These are phyloP conservation scores for Homarus americanus DNA, from an alignment of 1,140 invertebrate species.

Conservation along the genomic window DNA sequence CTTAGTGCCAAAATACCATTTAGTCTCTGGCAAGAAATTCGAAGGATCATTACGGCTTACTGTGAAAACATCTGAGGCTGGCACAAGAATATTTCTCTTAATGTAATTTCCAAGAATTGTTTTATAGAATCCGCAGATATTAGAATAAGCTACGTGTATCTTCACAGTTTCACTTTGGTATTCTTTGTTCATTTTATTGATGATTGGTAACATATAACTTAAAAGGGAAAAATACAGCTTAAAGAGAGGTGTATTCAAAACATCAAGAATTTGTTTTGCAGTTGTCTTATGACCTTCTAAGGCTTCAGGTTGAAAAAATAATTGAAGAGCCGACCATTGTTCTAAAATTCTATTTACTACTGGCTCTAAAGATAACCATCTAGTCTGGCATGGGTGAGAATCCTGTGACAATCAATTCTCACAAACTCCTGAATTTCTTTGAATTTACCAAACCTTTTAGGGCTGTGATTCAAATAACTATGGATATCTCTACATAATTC, in stretches of 20 bases:
- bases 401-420: neutral
- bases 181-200: slow-evolving; percentile 48
- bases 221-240: neutral
- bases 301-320: slow-evolving; percentile 23
- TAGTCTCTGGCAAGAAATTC: neutral
- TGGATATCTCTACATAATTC: slow-evolving; percentile 32
- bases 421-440: slow-evolving; percentile 33
- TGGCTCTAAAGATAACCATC: slow-evolving; percentile 30
- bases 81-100: neutral
- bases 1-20: slow-evolving; percentile 4
- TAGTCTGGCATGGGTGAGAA: neutral
- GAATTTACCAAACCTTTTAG: slow-evolving; percentile 28
- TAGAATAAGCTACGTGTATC: neutral
- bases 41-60: neutral
- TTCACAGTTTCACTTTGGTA: slow-evolving; percentile 41
- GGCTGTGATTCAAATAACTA: slow-evolving; percentile 31
- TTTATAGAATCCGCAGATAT: neutral
- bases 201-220: slow-evolving; percentile 30
- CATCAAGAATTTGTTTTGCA: slow-evolving; percentile 1
- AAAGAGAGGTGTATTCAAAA: slow-evolving; percentile 17
- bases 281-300: neutral
- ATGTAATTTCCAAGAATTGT: neutral
- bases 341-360: slow-evolving; percentile 33
- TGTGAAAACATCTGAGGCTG: neutral
- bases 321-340: slow-evolving; percentile 13